Evolutionary conservation across 2,113 vertebrate species (phyloP), one percentile per base, ranked within the genome.

Genomic region (Pogona vitticeps): DNA sequence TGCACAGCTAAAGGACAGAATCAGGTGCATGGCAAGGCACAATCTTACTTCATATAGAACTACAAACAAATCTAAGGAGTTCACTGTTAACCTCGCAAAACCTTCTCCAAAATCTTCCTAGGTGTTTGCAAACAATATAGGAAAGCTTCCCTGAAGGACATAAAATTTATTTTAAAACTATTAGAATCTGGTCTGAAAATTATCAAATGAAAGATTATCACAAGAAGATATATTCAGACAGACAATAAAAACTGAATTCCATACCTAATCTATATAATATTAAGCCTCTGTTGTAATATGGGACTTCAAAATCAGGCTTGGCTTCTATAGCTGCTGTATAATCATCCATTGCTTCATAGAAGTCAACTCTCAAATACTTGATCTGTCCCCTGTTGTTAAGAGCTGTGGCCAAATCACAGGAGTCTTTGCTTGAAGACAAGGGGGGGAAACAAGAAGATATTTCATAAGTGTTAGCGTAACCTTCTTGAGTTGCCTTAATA

Each of bases 261-360:
- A 95, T 96, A 99, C 98, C 98, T 84, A 99, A 95, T 87, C 98
- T 96, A 56, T 99, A 99, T 14, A 89, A 90, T 81, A 99, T 96
- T 86, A 99, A 92, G 58, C 98, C 99, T 93, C 98, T 96, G 97
- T 99, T 99, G 96, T 99, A 99, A 95, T 98, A 97, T 0, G 98
- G 97, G 6, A 98, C 95, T 91, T 98, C 98, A 91, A 97, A 98
- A 65, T 71, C 79, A 31, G 94, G 93, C 52, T 97, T 95, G 40
- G 93, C 90, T 86, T 95, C 59, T 86, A 98, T 97, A 2, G 98
- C 98, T 1, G 94, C 93, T 1, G 96, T 97, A 95, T 97, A 99
- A 92, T 99, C 98, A 10, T 97, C 97, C 90, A 99, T 68, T 1
- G 98, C 98, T 90, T 98, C 98, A 71, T 96, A 85, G 89, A 99